A percentile compares a stretch with the other conserved stretches of the same genome.
These are phyloP conservation scores for Anodontia alba DNA, from an alignment of 2,888 invertebrate genomes.

Conservation along the genomic window DNA sequence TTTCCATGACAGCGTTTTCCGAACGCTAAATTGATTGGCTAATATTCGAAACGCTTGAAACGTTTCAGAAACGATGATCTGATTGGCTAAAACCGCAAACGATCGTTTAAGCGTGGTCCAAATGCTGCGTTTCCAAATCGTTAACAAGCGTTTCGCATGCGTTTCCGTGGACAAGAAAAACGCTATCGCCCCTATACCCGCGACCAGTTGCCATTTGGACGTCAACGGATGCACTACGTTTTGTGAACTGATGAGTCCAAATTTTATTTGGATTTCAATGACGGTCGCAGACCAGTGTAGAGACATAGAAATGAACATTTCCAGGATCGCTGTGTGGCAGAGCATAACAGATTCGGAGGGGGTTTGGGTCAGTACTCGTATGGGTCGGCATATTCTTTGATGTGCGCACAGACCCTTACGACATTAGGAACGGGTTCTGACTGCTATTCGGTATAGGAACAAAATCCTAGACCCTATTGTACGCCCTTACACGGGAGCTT, in stretches of 20 bases:
- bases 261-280: background rate
- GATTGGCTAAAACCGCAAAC: no score
- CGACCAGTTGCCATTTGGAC: background rate
- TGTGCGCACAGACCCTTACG: background rate
- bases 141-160: no score
- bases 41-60: no score
- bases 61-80: no score
- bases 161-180: no score
- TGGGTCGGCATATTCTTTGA: slow-evolving; percentile 21
- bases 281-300: background rate
- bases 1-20: no score
- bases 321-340: background rate
- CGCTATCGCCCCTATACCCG: no score
- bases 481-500: background rate
- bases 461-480: background rate
- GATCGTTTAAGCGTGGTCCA: no score
- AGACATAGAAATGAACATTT: background rate
- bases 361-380: background rate
- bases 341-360: background rate
- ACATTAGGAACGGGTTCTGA: background rate
- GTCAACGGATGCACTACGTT: background rate
- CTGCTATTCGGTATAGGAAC: background rate
- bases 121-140: no score
- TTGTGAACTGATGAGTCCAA: background rate
- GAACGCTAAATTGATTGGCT: no score